Base-by-base conservation (phyloP, 2,797 vertebrate species). In the Oreonectes daqikongensis region DNA sequence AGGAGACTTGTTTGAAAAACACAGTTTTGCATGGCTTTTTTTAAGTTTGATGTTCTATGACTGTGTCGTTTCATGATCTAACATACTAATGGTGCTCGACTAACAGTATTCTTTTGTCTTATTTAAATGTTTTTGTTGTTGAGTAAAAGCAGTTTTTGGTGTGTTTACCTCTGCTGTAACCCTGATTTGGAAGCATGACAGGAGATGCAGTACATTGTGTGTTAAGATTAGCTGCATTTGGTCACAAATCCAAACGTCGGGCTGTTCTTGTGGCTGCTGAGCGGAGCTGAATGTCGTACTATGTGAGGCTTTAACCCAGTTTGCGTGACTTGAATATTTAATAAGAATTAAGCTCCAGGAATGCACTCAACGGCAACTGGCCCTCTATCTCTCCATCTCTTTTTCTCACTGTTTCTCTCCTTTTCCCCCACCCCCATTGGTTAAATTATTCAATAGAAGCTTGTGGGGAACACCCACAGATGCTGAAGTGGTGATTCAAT, bases 271-370 rank as follows among this genome's bases (percentile, higher is more conserved):
- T 72, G 78, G 75, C 82, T 68, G 59, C 85, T 71, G 80, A 86
- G 78, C 83, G 68, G 57, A 74, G 69, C 85, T 85, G 75, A 88
- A 89, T 86, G 78, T 89, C 79, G 71, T 48, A 48, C 82, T 84
- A 73, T 86, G 83, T 83, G 81, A 77, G 69, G 72, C 86, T 88
- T 89, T 90, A 88, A 88, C 86, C 88, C 85, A 86, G 83, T 90
- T 90, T 91, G 80, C 69, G 71, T 89, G 85, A 89, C 85, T 88
- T 89, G 77, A 88, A 89, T 90, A 81, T 89, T 88, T 87, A 46
- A 89, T 87, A 84, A 84, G 72, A 72, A 73, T 79, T 82, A 75
- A 88, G 84, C 87, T 86, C 60, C 55, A 83, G 78, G 77, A 89
- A 89, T 85, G 83, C 75, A 35, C 76, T 84, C 65, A 42, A 57